Evolutionary conservation across 2,113 vertebrate genomes (phyloP).

Genomic region (Elephas maximus): DNA sequence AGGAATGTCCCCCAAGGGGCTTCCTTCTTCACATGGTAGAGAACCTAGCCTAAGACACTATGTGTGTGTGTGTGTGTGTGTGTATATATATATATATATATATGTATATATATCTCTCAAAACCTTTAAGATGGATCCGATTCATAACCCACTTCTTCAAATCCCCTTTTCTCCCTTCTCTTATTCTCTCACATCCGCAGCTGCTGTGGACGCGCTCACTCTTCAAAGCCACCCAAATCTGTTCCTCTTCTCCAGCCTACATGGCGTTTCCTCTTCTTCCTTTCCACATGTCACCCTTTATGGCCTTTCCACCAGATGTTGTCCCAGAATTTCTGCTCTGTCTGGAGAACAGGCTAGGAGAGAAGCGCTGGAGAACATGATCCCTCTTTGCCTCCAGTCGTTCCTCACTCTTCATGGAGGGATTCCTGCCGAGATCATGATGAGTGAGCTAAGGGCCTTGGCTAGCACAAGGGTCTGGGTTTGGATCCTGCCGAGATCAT

Average conservation of each 20-base stretch:
- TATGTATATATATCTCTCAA: not conserved
- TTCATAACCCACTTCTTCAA: not conserved
- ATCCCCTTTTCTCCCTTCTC: no score
- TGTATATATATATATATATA: no score
- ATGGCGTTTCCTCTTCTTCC: constrained; percentile 5
- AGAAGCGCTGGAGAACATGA: not conserved
- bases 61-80: no score
- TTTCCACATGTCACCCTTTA: not conserved
- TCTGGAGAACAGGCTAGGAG: not conserved
- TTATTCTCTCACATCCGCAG: not conserved
- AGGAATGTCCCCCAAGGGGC: no score
- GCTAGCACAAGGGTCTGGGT: not conserved
- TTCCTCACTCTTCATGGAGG: constrained; percentile 18
- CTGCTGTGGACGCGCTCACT: not conserved
- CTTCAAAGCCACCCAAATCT: not conserved
- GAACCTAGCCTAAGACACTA: no score
- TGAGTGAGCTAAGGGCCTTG: not conserved
- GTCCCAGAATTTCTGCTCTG: constrained; percentile 56
- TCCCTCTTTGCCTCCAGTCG: not conserved
- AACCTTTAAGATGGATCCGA: not conserved
- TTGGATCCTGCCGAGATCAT: no score
- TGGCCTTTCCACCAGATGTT: constrained; percentile 59
- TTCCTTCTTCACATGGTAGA: no score
- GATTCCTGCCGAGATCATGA: not conserved
- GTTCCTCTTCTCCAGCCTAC: constrained; percentile 5